phyloP scores from a whole-genome alignment of 1,140 invertebrate genomes.

The Cephus cinctus region DNA sequence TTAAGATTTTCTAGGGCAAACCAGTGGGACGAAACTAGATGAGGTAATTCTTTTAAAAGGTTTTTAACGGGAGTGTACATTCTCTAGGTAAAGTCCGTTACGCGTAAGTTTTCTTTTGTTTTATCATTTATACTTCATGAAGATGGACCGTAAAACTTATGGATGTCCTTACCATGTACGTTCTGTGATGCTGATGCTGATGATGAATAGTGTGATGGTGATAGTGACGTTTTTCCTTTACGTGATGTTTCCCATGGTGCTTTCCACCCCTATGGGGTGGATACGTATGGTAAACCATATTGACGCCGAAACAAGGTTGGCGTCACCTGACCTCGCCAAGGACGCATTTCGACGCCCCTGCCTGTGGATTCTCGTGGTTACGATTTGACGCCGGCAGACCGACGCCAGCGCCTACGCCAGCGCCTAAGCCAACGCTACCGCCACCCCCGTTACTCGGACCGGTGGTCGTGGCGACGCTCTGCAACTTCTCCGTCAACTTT shows the following conservation, averaged over 20 bases:
- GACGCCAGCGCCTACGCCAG: too few relatives aligned
- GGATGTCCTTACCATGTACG: conserved; percentile 52
- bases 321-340: conserved; percentile 54
- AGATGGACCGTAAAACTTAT: too few relatives aligned
- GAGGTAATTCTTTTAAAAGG: too few relatives aligned
- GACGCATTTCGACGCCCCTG: conserved; percentile 32
- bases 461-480: conserved; percentile 8
- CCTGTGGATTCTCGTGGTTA: background rate
- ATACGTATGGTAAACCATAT: conserved; percentile 51
- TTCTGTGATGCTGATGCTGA: conserved; percentile 43
- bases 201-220: conserved; percentile 49
- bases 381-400: too few relatives aligned
- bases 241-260: conserved; percentile 46
- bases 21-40: too few relatives aligned
- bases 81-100: too few relatives aligned
- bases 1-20: too few relatives aligned
- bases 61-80: too few relatives aligned
- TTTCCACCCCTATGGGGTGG: conserved; percentile 49
- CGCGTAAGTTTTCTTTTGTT: too few relatives aligned
- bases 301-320: conserved; percentile 49
- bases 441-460: conserved; percentile 11
- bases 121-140: too few relatives aligned
- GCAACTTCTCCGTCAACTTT: conserved; percentile 21
- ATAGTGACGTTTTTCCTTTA: conserved; percentile 49
- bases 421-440: too few relatives aligned